Base-by-base conservation (phyloP, 2,888 invertebrate genomes). In the Tetragonisca angustula region DNA sequence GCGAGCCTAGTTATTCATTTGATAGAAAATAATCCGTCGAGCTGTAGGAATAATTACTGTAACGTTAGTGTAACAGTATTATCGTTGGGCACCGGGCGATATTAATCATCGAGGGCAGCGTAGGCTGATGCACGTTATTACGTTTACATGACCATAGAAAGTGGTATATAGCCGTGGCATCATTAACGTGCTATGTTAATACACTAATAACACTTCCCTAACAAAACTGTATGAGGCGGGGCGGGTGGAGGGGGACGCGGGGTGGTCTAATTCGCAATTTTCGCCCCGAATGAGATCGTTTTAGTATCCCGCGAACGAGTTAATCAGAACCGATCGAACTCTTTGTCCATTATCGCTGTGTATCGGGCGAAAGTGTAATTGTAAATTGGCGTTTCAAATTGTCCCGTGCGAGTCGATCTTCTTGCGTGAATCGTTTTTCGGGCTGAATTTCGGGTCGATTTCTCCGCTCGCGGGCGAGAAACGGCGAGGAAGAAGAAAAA, bases 51-150 rank as follows among this genome's bases (percentile, higher is more conserved):
- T 88, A 88, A 88, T 89, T 89, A 83, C 76, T 75, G 86, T 81
- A 84, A 89, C 86, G 88, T 83, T 88, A 86, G 78, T 84, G 87
- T 73, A 83, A 88, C 88, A 64, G 82, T 84, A 87, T 89, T 86
- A 84, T 76, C 81, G 77, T 76, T n/a, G 83, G 70, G 70, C 76
- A 65, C 27, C 80, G 80, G 67, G 88, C 65, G 75, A 80, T 88
- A 89, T 89, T 89, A 88, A 89, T 89, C 83, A 86, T 83, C 76
- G 65, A 32, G 76, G 70, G 61, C 54, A 64, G 69, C 65, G 76
- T 79, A 74, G 72, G 74, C 62, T 78, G 83, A 79, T 79, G 75
- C 69, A 72, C 79, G 83, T 89, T 89, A 88, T 89, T 84, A 79
- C 79, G 82, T 85, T 87, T 77, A 84, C 81, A 81, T 36, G 65